Conservation (phyloP, 2,797 vertebrate genomes). For the Sciurus carolinensis region DNA sequence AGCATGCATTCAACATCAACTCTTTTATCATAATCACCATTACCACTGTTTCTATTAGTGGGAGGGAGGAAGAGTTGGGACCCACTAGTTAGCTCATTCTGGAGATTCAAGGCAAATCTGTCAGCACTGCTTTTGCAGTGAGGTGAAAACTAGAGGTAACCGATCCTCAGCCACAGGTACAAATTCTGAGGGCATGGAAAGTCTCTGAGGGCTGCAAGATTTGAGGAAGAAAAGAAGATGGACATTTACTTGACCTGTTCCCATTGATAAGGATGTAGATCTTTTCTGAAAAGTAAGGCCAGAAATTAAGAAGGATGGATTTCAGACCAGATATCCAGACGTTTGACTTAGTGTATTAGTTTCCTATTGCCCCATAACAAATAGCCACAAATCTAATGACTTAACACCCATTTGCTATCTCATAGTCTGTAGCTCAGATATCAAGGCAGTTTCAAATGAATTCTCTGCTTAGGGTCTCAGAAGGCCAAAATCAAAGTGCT, state of each 20-base stretch:
- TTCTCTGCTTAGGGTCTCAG: constrained; percentile 4
- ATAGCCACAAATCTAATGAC: not conserved
- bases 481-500: not conserved
- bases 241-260: not conserved
- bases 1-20: not conserved
- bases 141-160: not conserved
- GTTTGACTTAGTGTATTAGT: not conserved
- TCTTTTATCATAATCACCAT: not conserved
- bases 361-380: not conserved
- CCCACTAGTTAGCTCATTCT: not conserved
- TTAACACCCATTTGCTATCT: not conserved
- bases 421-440: not conserved
- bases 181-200: not conserved
- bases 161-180: not conserved
- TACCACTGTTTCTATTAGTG: not conserved
- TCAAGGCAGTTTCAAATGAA: not conserved
- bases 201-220: not conserved
- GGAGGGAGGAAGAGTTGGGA: not conserved
- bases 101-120: not conserved
- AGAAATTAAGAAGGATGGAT: constrained; percentile 45
- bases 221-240: not conserved
- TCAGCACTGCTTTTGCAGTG: not conserved
- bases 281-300: not conserved
- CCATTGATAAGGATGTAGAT: not conserved
- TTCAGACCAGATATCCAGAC: not conserved